Conservation (phyloP, 2,888 invertebrate species). For the Euproctis similis region DNA sequence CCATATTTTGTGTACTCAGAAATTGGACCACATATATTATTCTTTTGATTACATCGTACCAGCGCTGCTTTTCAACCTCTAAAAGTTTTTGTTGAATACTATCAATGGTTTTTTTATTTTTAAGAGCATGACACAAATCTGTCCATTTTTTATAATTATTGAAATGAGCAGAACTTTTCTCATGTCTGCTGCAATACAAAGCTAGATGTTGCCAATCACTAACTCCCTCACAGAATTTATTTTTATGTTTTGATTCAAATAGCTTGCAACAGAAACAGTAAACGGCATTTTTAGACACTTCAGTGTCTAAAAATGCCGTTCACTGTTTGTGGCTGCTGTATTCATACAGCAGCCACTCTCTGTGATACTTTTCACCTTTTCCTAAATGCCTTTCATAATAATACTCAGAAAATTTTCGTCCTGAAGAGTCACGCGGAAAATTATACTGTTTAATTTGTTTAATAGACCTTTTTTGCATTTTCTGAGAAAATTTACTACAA, state of each 20-base stretch:
- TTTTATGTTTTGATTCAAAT: neutral
- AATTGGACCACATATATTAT: constrained; percentile 12
- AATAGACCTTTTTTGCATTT: no score
- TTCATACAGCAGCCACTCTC: constrained; percentile 13
- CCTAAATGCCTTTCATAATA: no score
- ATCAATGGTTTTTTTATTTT: constrained; percentile 8
- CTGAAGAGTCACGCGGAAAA: no score
- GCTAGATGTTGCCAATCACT: constrained; percentile 10
- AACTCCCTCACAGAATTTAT: constrained; percentile 1
- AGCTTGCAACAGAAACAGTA: constrained; percentile 7
- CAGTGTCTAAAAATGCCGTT: no score
- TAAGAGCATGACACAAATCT: constrained; percentile 8
- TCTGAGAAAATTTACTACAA: no score
- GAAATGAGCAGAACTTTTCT: constrained; percentile 10
- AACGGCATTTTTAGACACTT: constrained; percentile 12
- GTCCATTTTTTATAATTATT: constrained; percentile 10
- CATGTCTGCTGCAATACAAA: constrained; percentile 11
- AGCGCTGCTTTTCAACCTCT: constrained; percentile 12
- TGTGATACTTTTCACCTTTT: no score
- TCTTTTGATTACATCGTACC: constrained; percentile 10
- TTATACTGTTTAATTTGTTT: constrained; percentile 5
- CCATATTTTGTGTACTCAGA: constrained; percentile 10
- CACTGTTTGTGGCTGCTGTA: no score
- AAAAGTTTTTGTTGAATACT: constrained; percentile 10
- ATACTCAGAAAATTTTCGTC: constrained; percentile 11